Evolutionary conservation across 2,797 vertebrate species (phyloP), one percentile per base, ranked within the genome.

Genomic region (Peromyscus attwateri): DNA sequence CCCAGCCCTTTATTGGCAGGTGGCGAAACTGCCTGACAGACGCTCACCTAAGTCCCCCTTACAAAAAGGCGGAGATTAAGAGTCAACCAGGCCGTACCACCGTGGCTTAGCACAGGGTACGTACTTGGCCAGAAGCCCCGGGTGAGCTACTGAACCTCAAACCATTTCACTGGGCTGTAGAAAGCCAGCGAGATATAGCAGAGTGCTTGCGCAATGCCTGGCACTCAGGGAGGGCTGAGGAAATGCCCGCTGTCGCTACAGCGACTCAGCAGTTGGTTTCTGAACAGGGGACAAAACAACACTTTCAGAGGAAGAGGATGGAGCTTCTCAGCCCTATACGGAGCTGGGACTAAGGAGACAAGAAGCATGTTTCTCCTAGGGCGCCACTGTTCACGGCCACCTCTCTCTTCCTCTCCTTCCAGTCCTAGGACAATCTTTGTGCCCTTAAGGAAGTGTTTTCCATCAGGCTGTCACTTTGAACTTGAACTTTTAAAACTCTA

Each of bases 381-480:
- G 8, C 6, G 25, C 19, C 37, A 27, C 14, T 37, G 62, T 25
- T 37, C 12, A 27, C 9, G 1, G 0, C n/a, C 23, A 71, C n/a
- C 27, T 79, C 23, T 43, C 64, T 57, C 62, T 71, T 25, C 34
- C 13, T 29, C 49, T 8, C 13, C 37, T 79, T 68, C 21, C 19
- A 87, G 21, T 60, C 17, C 91, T 46, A 55, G 34, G 66, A 57
- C 40, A 49, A 85, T 23, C 57, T 29, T 70, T 70, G 46, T 37
- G 57, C 29, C 62, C 79, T n/a, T 55, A 13, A 77, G 52, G n/a
- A 84, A 34, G 90, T 52, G 57, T 89, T 94, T 91, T 55, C 75
- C 37, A n/a, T 64, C 34, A n/a, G 89, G 75, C 40, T 13, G 31
- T 6, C 52, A 92, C 87, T 46, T 83, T 49, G 13, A 97, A 55